A percentile compares a stretch with the other conserved stretches of the same genome.
Conservation (phyloP, 2,888 invertebrate genomes). For the Trissonchulus sp. region DNA sequence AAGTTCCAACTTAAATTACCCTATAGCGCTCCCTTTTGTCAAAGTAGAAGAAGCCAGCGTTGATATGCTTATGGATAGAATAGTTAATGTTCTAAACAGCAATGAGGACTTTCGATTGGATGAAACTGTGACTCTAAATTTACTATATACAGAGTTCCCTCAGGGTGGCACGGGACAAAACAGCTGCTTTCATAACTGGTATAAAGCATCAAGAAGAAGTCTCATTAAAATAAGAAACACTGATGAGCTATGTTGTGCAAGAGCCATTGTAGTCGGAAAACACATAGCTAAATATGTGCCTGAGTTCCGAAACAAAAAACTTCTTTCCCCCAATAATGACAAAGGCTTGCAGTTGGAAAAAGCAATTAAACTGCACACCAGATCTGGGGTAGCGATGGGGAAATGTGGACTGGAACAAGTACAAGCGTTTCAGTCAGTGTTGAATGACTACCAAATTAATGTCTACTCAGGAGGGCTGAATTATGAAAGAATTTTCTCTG, state of each 20-base stretch:
- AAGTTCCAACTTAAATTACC: not conserved
- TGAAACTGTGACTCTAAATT: not conserved
- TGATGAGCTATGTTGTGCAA: not conserved
- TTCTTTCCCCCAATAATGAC: not conserved
- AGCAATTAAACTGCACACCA: not conserved
- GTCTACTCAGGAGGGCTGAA: not conserved
- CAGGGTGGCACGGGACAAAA: not conserved
- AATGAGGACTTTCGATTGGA: conserved; percentile 8
- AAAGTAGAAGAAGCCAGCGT: not conserved
- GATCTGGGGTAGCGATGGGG: not conserved
- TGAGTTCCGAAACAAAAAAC: not conserved
- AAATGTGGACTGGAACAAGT: not conserved
- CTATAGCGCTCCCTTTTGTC: not conserved
- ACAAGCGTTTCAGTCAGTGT: not conserved
- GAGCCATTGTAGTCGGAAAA: not conserved
- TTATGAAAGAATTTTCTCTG: conserved; percentile 20
- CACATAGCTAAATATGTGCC: not conserved
- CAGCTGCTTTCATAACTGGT: not conserved
- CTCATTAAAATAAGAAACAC: not conserved
- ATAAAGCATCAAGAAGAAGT: not conserved
- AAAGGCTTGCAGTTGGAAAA: not conserved
- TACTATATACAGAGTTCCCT: conserved; percentile 5
- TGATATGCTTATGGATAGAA: conserved; percentile 9
- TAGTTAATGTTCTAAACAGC: not conserved
- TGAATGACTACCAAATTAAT: not conserved